Base-by-base conservation (phyloP, 2,113 vertebrate genomes). In the Seriola quinqueradiata region DNA sequence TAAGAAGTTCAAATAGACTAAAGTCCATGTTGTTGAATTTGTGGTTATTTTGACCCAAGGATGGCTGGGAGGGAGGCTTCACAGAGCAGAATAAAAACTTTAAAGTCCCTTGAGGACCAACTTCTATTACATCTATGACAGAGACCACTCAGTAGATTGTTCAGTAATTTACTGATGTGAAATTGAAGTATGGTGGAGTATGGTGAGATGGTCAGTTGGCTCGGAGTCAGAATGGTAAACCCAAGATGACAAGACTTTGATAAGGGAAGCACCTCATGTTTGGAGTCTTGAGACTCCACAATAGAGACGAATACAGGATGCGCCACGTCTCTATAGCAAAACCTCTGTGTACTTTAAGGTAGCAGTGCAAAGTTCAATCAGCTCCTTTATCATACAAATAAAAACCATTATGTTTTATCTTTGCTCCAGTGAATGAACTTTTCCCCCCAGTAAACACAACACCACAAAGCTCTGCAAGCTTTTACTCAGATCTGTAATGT, bases 1-100 rank as follows among this genome's bases (percentile, higher is more conserved):
- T 90, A 91, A 92, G 88, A 90, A 82, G 85, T 88, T 89, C 78
- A 92, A 89, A 92, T 85, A 90, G 76, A 76, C 77, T 79, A 19
- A 82, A 69, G 90, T 71, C 84, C 73, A 73, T 80, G 77, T 68
- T 90, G 85, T 79, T 89, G 80, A 86, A 82, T 81, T 67, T 87
- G 82, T 84, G 83, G 86, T 87, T 77, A 67, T 87, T 89, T 82
- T 82, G 74, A 88, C 77, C 63, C 74, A 75, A 72, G 28, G 80
- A 66, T 70, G 61, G 80, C 73, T 1, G 2, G 8, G 44, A 70
- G 66, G 48, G 64, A 60, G 79, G 52, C 67, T 50, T 28, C 57
- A 71, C 63, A 54, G 52, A 55, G 79, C 17, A 64, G 69, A 72
- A 38, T 19, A 61, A 57, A 61, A 25, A 70, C 65, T 85, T 82